Base-by-base conservation (phyloP, 2,113 vertebrate species). In the Xenopus laevis region DNA sequence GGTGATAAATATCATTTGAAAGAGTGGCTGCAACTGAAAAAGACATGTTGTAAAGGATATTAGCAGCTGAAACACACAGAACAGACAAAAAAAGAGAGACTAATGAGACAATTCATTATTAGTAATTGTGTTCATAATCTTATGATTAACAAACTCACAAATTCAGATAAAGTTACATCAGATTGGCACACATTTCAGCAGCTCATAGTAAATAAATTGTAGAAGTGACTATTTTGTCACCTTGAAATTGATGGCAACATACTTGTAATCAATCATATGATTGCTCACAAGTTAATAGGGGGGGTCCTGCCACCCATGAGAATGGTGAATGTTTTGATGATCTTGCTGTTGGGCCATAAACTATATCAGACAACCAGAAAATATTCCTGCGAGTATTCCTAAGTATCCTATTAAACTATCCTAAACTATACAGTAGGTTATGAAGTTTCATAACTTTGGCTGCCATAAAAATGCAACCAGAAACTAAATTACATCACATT, bases 71-170 rank as follows among this genome's bases (percentile, higher is more conserved):
- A n/a, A n/a, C n/a, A n/a, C n/a, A n/a, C n/a, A n/a, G n/a, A 78
- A 66, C 78, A 78, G 75, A 33, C 30, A 33, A 33, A 6, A 33
- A 33, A 33, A 73, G 79, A 79, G 83, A 84, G 82, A 84, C 82
- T 80, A 86, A 83, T 83, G 79, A 78, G 79, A 71, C 74, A 77
- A 84, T 82, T 84, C 72, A 81, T 87, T 85, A 83, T 77, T 64
- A 74, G 86, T 87, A 87, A 89, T 87, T 88, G 86, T 79, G 85
- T 83, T 86, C 80, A 84, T 85, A 84, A 87, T 87, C 86, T 85
- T 86, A 82, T 76, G 85, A 80, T 82, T 86, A 78, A 87, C 87
- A 84, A 45, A 81, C 80, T 82, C 73, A 83, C 85, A 86, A 87
- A 86, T 90, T 86, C 86, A 84, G 72, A 84, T 72, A 79, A 60